Conservation (phyloP, 2,888 invertebrate species). For the Anodontia alba region DNA sequence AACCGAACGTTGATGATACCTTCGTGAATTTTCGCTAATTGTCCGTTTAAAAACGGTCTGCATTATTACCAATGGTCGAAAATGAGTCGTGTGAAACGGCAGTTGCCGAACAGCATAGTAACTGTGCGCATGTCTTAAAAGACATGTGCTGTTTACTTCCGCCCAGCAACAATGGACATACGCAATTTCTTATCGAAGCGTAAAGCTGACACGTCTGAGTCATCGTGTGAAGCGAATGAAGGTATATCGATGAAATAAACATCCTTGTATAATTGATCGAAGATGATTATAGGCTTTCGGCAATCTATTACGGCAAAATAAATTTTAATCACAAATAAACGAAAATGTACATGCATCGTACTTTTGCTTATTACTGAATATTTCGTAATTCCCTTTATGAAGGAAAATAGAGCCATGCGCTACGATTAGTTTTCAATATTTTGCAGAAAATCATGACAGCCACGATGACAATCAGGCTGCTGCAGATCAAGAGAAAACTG, state of each 20-base stretch:
- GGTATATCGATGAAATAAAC: neutral
- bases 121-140: too few species aligned
- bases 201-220: neutral
- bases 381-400: too few species aligned
- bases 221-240: neutral
- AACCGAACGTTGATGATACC: neutral
- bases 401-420: too few species aligned
- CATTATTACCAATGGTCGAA: neutral
- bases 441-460: too few species aligned
- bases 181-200: slow-evolving; percentile 4
- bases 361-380: too few species aligned
- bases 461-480: too few species aligned
- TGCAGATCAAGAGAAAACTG: too few species aligned
- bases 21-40: neutral
- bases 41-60: slow-evolving; percentile 1
- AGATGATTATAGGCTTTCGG: neutral
- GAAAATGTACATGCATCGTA: too few species aligned
- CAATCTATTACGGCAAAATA: neutral
- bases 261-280: neutral
- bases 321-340: too few species aligned
- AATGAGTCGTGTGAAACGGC: neutral
- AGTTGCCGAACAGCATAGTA: neutral
- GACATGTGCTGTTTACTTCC: neutral
- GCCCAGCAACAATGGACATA: neutral
- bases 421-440: too few species aligned